Evolutionary conservation across 2,113 vertebrate genomes (phyloP).

Genomic region (Boleophthalmus pectinirostris): DNA sequence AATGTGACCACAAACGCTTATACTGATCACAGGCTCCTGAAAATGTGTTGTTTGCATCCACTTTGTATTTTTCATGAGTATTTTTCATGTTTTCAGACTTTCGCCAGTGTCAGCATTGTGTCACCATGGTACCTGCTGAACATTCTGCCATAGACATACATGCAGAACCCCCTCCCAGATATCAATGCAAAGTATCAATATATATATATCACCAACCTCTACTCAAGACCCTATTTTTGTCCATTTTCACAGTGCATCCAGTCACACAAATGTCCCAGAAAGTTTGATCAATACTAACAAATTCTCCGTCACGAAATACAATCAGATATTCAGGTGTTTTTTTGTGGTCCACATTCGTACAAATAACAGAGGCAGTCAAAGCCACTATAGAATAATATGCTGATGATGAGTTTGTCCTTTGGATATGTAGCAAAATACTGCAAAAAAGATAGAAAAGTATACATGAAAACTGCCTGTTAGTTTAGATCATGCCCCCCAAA

Average conservation of each 20-base stretch:
- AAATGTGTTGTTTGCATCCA: too few species aligned
- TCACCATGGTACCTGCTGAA: too few species aligned
- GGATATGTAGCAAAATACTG: slow-evolving; percentile 61
- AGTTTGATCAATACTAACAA: slow-evolving; percentile 39
- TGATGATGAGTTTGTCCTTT: slow-evolving; percentile 56
- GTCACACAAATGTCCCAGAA: slow-evolving; percentile 53
- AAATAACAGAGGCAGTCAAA: slow-evolving; percentile 40
- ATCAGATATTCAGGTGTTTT: slow-evolving; percentile 30
- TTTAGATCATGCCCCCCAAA: background rate
- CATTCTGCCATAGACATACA: too few species aligned
- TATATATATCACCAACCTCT: background rate
- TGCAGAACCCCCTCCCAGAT: too few species aligned
- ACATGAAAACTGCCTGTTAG: slow-evolving; percentile 6
- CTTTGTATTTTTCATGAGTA: too few species aligned
- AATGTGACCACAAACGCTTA: too few species aligned
- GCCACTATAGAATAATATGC: slow-evolving; percentile 48
- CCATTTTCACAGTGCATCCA: slow-evolving; percentile 65
- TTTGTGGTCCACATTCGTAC: slow-evolving; percentile 57
- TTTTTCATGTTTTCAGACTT: too few species aligned
- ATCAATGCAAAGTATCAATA: too few species aligned
- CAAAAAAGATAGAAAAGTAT: slow-evolving; percentile 19
- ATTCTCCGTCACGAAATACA: slow-evolving; percentile 52
- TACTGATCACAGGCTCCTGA: too few species aligned
- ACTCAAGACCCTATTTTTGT: slow-evolving; percentile 33
- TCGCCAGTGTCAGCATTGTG: too few species aligned